phyloP scores from a whole-genome alignment of 2,113 vertebrate genomes.

The Acrocephalus kingi region DNA sequence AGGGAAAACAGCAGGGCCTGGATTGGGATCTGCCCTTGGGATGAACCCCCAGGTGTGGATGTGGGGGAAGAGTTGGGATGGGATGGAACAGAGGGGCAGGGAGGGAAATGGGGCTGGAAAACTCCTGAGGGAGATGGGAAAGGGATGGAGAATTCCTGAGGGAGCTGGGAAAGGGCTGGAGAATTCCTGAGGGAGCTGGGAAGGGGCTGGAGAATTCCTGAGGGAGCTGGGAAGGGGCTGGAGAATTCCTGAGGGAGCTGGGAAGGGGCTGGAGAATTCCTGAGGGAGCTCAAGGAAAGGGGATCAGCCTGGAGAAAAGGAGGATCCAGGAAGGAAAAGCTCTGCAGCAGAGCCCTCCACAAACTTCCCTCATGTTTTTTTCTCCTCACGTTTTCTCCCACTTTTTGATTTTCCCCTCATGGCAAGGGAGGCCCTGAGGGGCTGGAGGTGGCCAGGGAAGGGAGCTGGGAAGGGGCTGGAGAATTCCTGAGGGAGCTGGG shows the following conservation, averaged over 20 bases:
- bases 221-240: neutral
- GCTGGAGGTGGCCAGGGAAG: no score
- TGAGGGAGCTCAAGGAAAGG: no score
- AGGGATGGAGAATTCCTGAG: neutral
- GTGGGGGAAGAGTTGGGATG: neutral
- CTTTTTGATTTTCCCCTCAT: no score
- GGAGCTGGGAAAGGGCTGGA: neutral
- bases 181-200: neutral
- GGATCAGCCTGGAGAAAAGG: neutral
- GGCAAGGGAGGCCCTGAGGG: no score
- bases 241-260: neutral
- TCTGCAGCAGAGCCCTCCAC: no score
- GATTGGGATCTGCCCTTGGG: accelerated
- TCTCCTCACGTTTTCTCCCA: no score
- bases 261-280: neutral
- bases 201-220: neutral
- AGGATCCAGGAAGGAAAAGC: neutral
- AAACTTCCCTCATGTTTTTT: no score
- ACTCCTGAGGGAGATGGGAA: neutral
- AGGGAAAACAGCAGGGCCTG: accelerated
- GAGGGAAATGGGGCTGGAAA: neutral
- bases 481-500: neutral
- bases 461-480: neutral
- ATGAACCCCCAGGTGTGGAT: neutral
- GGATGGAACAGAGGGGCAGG: neutral